phyloP scores from a whole-genome alignment of 2,113 vertebrate species.

The Nothoprocta pentlandii region DNA sequence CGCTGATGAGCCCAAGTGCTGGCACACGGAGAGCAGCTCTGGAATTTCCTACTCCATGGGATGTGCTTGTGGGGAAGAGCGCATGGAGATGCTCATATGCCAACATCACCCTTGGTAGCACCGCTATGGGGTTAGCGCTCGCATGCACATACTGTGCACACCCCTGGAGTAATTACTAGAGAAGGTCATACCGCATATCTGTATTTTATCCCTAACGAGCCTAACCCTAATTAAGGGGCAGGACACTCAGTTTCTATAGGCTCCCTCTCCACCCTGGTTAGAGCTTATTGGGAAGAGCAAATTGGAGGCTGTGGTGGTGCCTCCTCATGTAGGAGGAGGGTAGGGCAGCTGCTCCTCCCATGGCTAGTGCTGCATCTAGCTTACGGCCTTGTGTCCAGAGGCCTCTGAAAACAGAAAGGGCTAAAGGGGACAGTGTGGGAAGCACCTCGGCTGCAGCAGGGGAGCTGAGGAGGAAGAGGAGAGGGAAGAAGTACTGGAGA shows the following conservation, averaged over 20 bases:
- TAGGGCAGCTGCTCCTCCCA: accelerated
- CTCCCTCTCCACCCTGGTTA: not conserved
- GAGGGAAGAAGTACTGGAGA: accelerated
- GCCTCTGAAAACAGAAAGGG: not conserved
- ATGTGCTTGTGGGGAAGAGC: not conserved
- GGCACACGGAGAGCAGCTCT: not conserved
- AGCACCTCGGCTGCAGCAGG: accelerated
- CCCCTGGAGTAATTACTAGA: not conserved
- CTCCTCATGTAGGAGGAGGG: accelerated
- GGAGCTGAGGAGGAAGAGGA: accelerated
- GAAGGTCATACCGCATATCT: not conserved
- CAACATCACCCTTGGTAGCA: not conserved
- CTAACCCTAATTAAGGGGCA: not conserved
- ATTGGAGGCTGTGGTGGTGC: accelerated
- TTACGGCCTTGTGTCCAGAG: accelerated
- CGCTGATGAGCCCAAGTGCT: not conserved
- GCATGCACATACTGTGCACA: not conserved
- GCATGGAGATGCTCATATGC: not conserved
- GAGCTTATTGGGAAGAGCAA: not conserved
- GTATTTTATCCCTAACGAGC: not conserved
- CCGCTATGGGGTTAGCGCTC: not conserved
- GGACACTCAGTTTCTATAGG: not conserved
- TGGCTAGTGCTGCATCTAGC: accelerated
- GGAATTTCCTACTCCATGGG: not conserved
- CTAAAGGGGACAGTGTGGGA: accelerated